Conservation (phyloP, 2,797 vertebrate species). For the Hafferia zeledoni region DNA sequence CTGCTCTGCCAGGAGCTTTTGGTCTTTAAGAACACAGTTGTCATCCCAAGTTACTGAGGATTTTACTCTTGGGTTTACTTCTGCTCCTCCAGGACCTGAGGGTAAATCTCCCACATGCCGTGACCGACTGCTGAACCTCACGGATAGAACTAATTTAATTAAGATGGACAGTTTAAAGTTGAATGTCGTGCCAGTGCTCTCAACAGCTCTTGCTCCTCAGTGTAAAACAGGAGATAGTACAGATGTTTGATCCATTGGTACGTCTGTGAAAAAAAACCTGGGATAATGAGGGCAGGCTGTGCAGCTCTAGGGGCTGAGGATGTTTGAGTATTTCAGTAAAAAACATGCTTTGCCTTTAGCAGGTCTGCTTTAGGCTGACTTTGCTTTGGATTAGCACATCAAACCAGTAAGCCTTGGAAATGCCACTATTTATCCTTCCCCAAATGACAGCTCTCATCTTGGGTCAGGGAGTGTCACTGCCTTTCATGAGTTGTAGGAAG, state of each 20-base stretch:
- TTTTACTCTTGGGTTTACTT: constrained; percentile 50
- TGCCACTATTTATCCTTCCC: not conserved
- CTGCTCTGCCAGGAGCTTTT: constrained; percentile 56
- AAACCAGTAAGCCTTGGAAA: not conserved
- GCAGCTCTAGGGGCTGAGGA: not conserved
- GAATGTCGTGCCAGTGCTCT: not conserved
- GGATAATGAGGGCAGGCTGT: not conserved
- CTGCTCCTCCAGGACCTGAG: constrained; percentile 15
- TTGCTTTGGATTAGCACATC: not conserved
- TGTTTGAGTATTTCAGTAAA: not conserved
- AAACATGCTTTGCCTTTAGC: not conserved
- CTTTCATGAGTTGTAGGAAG: not conserved
- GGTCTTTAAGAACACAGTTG: constrained; percentile 48
- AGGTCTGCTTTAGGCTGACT: constrained; percentile 9
- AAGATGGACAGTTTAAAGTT: constrained; percentile 40
- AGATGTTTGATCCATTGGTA: not conserved
- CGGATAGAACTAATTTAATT: constrained; percentile 37
- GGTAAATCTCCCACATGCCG: constrained; percentile 31
- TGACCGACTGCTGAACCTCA: constrained; percentile 40
- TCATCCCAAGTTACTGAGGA: constrained; percentile 51
- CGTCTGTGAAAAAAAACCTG: accelerated
- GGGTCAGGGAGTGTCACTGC: not conserved
- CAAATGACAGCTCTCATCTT: not conserved
- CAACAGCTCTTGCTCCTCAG: not conserved
- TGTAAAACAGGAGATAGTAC: not conserved